Evolutionary conservation across 2,113 vertebrate species (phyloP), one percentile per base, ranked within the genome.

Genomic region (Pachycephala philippinensis): DNA sequence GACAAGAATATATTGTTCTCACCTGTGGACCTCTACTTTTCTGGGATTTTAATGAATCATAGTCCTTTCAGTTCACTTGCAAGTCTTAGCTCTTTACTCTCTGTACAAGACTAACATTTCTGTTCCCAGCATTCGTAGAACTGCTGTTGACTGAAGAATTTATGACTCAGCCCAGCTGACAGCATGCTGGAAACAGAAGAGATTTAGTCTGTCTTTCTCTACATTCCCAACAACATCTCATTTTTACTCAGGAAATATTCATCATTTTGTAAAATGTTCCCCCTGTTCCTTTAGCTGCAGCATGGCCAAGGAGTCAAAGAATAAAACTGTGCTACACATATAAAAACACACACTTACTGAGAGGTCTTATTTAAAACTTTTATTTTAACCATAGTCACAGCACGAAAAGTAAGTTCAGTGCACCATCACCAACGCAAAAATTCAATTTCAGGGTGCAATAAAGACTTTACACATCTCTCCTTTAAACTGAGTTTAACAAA

Each of bases 81-180:
- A 54, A 84, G 40, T 50, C 79, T 39, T 60, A 90, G 87, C 72
- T 50, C 83, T 54, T 57, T 42, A n/a, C 68, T 31, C 52, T 49
- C 52, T 10, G n/a, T 11, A 65, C 66, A 76, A 91, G 84, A 81
- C 75, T 21, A 95, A 83, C 89, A 71, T 89, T 64, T 89, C 79
- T 93, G 80, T 90, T 72, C 79, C 90, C 53, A 78, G 79, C 68
- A 59, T 69, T 87, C 5, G 31, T 10, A 82, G 54, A 42, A 47
- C 88, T 95, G 91, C 92, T 90, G 93, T 87, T 96, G 95, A 95
- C 95, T 93, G 89, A 96, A 91, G 50, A 96, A 96, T 96, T 96
- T 96, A 96, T 96, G 94, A 93, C 75, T 93, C 90, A 70, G 56
- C 30, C 63, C 84, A 87, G 91, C 20, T 96, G 82, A 96, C 91